Conservation (phyloP, 2,888 invertebrate genomes). For the Empis stercorea region DNA sequence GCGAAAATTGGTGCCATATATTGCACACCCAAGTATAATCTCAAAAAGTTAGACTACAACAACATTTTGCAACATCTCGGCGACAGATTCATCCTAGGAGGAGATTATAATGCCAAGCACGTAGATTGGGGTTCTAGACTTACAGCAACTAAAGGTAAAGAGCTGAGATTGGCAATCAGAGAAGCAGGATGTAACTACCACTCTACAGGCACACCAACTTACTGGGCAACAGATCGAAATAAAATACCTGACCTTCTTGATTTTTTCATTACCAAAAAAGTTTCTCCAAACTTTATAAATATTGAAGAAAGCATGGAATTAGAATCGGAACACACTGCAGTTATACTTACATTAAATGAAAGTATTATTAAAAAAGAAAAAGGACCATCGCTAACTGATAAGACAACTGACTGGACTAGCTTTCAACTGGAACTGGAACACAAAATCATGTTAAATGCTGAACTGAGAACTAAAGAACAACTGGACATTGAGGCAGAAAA, state of each 20-base stretch:
- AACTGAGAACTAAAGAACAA: conserved; percentile 12
- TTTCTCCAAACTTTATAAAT: too few species aligned
- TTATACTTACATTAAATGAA: conserved; percentile 13
- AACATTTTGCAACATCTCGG: conserved; percentile 13
- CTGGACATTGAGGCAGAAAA: conserved; percentile 12
- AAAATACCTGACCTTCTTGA: conserved; percentile 18
- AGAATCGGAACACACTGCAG: conserved; percentile 16
- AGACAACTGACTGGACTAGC: conserved; percentile 9
- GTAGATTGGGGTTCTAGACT: conserved; percentile 11
- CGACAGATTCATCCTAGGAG: conserved; percentile 13
- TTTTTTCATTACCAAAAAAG: too few species aligned
- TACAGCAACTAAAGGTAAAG: neutral
- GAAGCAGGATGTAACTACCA: neutral
- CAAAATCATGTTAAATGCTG: conserved; percentile 8
- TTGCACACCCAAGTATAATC: conserved; percentile 16
- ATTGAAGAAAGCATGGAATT: conserved; percentile 14
- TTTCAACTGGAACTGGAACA: conserved; percentile 6
- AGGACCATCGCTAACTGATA: conserved; percentile 8
- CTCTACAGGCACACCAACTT: conserved; percentile 17
- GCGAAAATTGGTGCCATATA: conserved; percentile 13
- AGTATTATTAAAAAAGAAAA: conserved; percentile 10
- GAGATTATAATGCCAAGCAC: conserved; percentile 17
- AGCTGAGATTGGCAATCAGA: neutral
- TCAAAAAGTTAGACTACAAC: conserved; percentile 12
- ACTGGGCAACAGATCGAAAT: conserved; percentile 16